Base-by-base conservation (phyloP, 2,797 vertebrate species). In the Austrolebias charrua region DNA sequence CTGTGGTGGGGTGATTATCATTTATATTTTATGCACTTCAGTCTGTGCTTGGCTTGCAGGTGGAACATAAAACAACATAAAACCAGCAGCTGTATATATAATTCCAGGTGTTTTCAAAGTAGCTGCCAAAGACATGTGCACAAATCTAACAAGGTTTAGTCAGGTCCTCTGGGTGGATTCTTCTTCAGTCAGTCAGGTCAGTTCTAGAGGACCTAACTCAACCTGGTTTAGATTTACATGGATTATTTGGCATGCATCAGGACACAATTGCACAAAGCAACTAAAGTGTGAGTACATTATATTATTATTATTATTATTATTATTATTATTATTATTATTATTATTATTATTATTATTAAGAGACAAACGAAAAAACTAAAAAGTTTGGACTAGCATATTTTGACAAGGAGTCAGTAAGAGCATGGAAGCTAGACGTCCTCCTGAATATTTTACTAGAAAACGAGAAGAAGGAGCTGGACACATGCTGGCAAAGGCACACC, bases 401-500 rank as follows among this genome's bases (percentile, higher is more conserved):
- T 94, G 92, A 94, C 92, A 92, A 80, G 50, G 57, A 69, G 68
- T 82, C 71, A 68, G 68, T 54, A 60, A 55, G 50, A 75, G 59
- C 71, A 56, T 29, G 52, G 55, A 59, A 51, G 47, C 44, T 63
- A 70, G 69, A 80, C 86, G 86, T 86, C 68, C 81, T 93, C 71
- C 91, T 93, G 76, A 80, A 93, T 94, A 92, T 95, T 95, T 95
- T 90, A 94, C 89, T 66, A 84, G 88, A 84, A 92, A 90, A 89
- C 88, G 71, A 76, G 82, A 92, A 83, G 65, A 77, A 81, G 79
- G 75, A 82, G 67, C 60, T 48, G 56, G 61, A 65, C 67, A 79
- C 20, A 43, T 53, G 56, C 62, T 70, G 73, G 78, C 69, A 80
- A 76, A 78, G 79, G 83, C 82, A 86, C 71, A 91, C 86, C 94